A percentile compares a stretch with the other conserved stretches of the same genome.
Conservation (phyloP, 2,797 vertebrate genomes). For the Sebastes hubbsi region DNA sequence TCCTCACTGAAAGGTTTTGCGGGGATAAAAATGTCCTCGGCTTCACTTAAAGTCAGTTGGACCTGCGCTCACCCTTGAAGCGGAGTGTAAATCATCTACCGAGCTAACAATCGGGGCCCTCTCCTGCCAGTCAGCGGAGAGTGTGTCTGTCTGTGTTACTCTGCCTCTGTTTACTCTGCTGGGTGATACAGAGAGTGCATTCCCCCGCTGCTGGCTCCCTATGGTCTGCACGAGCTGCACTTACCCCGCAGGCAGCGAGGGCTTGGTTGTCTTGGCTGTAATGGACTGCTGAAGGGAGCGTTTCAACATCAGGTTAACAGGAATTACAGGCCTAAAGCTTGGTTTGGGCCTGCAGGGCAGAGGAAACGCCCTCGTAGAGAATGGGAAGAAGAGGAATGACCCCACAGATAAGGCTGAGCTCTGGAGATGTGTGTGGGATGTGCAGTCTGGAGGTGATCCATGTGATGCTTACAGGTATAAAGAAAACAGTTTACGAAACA, state of each 20-base stretch:
- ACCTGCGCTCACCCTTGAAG: conserved; percentile 74
- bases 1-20: conserved; percentile 64
- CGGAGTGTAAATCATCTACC: conserved; percentile 77
- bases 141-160: conserved; percentile 52
- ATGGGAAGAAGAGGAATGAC: conserved; percentile 72
- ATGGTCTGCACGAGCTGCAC: conserved; percentile 70
- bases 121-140: conserved; percentile 69
- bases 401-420: conserved; percentile 60
- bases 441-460: conserved; percentile 14
- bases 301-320: conserved; percentile 82
- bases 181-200: conserved; percentile 70
- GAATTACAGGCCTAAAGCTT: conserved; percentile 75
- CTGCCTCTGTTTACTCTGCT: conserved; percentile 74
- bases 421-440: conserved; percentile 46
- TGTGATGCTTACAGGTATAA: conserved; percentile 19
- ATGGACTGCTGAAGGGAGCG: conserved; percentile 80
- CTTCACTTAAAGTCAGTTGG: conserved; percentile 70
- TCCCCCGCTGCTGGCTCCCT: conserved; percentile 70
- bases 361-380: conserved; percentile 74
- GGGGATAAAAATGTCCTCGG: conserved; percentile 63
- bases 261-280: conserved; percentile 77
- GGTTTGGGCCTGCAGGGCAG: conserved; percentile 61
- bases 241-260: conserved; percentile 70
- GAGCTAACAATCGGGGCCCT: conserved; percentile 66
- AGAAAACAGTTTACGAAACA: conserved; percentile 40